phyloP scores from a whole-genome alignment of 2,113 vertebrate genomes.

The Pituophis catenifer region DNA sequence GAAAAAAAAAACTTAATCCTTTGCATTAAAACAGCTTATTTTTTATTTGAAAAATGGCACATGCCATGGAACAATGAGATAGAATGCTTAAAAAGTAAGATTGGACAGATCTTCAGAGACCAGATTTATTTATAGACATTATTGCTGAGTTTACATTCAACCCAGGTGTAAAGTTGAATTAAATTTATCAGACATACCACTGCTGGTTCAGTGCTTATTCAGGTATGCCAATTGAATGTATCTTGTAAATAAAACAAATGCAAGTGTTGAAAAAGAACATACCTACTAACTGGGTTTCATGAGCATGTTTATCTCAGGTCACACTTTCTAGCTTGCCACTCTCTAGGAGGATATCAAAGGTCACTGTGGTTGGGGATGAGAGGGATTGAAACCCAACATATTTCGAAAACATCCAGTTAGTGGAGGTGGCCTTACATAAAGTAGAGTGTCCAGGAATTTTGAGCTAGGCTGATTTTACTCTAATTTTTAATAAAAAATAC shows the following conservation, averaged over 20 bases:
- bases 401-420: not conserved
- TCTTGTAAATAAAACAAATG: not conserved
- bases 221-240: not conserved
- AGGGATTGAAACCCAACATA: not conserved
- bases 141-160: conserved; percentile 11
- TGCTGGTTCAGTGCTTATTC: not conserved
- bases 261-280: conserved; percentile 16
- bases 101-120: conserved; percentile 67
- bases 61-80: conserved; percentile 68
- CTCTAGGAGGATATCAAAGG: not conserved
- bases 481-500: conserved; percentile 52
- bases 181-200: conserved; percentile 25
- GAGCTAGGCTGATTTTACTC: not conserved
- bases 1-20: conserved; percentile 48
- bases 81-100: conserved; percentile 72
- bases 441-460: not conserved
- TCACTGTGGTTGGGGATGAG: not conserved
- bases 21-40: conserved; percentile 51
- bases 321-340: not conserved
- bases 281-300: conserved; percentile 9
- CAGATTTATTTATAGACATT: conserved; percentile 58
- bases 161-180: conserved; percentile 24
- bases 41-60: conserved; percentile 57
- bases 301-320: not conserved
- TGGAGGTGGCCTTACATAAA: not conserved